Conservation (phyloP, 2,113 vertebrate species). For the Brienomyrus longianalis region DNA sequence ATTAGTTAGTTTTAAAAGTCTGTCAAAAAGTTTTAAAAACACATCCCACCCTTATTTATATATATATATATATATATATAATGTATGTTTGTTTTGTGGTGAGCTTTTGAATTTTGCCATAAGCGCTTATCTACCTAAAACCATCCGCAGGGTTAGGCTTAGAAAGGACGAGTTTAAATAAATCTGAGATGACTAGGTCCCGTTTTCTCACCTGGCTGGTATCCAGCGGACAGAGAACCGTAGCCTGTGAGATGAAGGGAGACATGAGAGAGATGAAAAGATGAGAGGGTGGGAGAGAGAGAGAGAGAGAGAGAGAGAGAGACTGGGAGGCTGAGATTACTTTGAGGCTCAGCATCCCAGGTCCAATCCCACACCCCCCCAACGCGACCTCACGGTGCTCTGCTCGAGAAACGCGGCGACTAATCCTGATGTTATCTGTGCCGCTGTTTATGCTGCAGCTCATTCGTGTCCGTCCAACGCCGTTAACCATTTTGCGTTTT, state of each 20-base stretch:
- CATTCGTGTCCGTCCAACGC: neutral
- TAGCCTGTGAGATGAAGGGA: slow-evolving; percentile 46
- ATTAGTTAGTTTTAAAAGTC: neutral
- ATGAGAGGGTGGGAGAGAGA: neutral
- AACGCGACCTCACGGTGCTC: neutral
- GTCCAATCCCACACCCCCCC: neutral
- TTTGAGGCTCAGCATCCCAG: neutral
- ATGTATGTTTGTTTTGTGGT: neutral
- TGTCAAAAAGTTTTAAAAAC: too few relatives aligned
- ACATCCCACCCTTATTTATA: neutral
- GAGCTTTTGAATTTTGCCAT: neutral
- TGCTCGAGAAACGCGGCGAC: neutral
- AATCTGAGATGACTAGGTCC: neutral
- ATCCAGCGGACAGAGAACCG: slow-evolving; percentile 50
- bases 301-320: too few relatives aligned
- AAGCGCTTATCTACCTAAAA: neutral
- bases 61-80: neutral
- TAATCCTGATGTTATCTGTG: slow-evolving; percentile 9
- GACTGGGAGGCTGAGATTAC: neutral
- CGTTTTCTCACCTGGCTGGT: slow-evolving; percentile 50
- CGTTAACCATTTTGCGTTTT: neutral
- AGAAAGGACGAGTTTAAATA: neutral
- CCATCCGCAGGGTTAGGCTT: neutral
- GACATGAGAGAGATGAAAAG: neutral
- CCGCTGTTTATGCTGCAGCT: neutral